Evolutionary conservation across 1,140 invertebrate species (phyloP).

Genomic region (Tribolium madens): DNA sequence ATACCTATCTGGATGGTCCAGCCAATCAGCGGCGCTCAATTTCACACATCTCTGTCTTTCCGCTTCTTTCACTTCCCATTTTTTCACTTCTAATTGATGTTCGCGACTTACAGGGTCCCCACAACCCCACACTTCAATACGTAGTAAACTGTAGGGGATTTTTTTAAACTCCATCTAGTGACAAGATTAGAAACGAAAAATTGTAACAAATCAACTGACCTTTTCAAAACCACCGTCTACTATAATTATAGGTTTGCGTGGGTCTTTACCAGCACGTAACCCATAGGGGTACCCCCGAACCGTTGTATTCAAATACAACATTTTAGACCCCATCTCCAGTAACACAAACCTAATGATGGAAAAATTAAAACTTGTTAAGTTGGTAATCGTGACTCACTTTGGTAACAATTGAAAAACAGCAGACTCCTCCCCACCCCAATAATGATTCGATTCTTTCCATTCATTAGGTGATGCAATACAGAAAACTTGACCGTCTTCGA

Average conservation of each 20-base stretch:
- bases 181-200: background rate
- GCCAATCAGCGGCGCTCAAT: constrained; percentile 86
- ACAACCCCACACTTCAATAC: constrained; percentile 87
- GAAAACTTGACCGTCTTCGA: constrained; percentile 77
- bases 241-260: constrained; percentile 78
- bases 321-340: constrained; percentile 78
- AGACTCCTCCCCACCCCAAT: constrained; percentile 84
- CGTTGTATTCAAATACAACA: constrained; percentile 85
- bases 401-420: constrained; percentile 84
- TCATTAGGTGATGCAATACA: constrained; percentile 83
- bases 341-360: constrained; percentile 75
- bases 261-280: constrained; percentile 83
- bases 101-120: constrained; percentile 81
- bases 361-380: constrained; percentile 9
- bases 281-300: constrained; percentile 89
- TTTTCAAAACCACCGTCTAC: constrained; percentile 81
- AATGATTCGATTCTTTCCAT: constrained; percentile 88
- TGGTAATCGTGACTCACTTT: constrained; percentile 67
- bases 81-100: constrained; percentile 87
- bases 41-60: constrained; percentile 86
- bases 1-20: constrained; percentile 91
- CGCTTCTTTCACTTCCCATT: constrained; percentile 89
- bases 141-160: constrained; percentile 73
- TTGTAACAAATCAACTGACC: constrained; percentile 57
- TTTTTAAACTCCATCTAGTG: constrained; percentile 71